Percentiles rank a stretch among this genome's conserved stretches.
These are phyloP conservation scores for Perca fluviatilis DNA, from an alignment of 2,113 vertebrate species.

Conservation along the genomic window DNA sequence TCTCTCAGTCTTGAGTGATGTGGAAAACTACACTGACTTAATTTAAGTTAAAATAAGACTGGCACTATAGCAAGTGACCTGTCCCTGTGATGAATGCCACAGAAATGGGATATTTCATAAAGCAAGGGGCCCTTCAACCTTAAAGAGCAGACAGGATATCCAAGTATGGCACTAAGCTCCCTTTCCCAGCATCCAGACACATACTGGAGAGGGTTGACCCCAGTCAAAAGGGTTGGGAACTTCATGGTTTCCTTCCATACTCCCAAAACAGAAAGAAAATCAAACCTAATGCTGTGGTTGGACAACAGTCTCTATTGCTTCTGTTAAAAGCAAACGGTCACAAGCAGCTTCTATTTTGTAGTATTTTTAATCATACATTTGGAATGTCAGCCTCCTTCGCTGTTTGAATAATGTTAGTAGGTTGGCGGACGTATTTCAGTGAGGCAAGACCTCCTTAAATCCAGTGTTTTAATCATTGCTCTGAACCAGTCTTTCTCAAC, in stretches of 20 bases:
- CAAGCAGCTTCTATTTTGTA: slow-evolving; percentile 25
- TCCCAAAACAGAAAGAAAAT: slow-evolving; percentile 52
- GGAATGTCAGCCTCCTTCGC: slow-evolving; percentile 26
- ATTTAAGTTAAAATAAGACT: slow-evolving; percentile 15
- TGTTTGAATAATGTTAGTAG: too few relatives aligned
- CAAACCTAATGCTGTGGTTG: slow-evolving; percentile 40
- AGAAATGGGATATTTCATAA: slow-evolving; percentile 29
- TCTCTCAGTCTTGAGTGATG: slow-evolving; percentile 3
- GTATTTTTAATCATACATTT: slow-evolving; percentile 5
- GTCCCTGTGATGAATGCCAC: slow-evolving; percentile 13
- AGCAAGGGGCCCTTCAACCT: neutral
- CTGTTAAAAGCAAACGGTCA: slow-evolving; percentile 28
- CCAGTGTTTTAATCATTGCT: too few relatives aligned
- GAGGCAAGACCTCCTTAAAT: too few relatives aligned
- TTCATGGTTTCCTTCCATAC: slow-evolving; percentile 42
- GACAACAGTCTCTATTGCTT: slow-evolving; percentile 8
- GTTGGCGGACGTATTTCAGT: too few relatives aligned
- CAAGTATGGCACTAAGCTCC: slow-evolving; percentile 65
- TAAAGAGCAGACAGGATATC: slow-evolving; percentile 50
- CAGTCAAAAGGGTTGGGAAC: slow-evolving; percentile 32
- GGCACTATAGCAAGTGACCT: neutral
- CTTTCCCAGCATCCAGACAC: slow-evolving; percentile 56
- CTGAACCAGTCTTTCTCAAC: too few relatives aligned
- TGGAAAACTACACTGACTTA: slow-evolving; percentile 21
- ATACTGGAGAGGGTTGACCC: slow-evolving; percentile 37